Percentiles rank a stretch among this genome's conserved stretches.
These are phyloP conservation scores for Cololabis saira DNA, from an alignment of 2,113 vertebrate genomes.

Conservation along the genomic window DNA sequence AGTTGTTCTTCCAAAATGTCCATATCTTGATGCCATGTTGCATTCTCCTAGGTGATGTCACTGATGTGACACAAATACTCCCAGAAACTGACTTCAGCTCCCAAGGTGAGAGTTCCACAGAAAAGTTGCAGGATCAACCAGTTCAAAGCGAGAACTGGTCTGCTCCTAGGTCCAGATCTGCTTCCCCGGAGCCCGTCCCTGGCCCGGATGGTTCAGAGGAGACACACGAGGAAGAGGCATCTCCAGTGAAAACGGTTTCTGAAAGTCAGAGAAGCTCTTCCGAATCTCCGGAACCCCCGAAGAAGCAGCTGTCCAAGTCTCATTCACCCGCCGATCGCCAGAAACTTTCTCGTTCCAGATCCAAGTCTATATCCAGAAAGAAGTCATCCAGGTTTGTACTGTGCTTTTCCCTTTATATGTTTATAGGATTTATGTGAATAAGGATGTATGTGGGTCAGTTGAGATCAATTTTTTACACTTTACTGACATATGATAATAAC, in stretches of 20 bases:
- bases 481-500: too few relatives aligned
- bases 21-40: constrained; percentile 3
- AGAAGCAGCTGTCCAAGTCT: constrained; percentile 66
- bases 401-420: background rate
- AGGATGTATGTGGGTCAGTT: too few relatives aligned
- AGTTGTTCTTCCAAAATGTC: background rate
- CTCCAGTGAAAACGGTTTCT: constrained; percentile 47
- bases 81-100: constrained; percentile 29
- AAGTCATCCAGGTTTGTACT: constrained; percentile 70
- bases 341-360: constrained; percentile 74
- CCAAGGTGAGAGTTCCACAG: constrained; percentile 22
- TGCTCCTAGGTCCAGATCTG: constrained; percentile 64
- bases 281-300: constrained; percentile 50
- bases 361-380: constrained; percentile 67
- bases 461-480: too few relatives aligned
- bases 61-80: constrained; percentile 66
- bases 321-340: constrained; percentile 57
- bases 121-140: constrained; percentile 38
- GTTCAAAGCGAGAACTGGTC: constrained; percentile 1
- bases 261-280: constrained; percentile 58
- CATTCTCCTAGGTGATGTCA: constrained; percentile 57
- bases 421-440: background rate
- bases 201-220: constrained; percentile 43
- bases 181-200: constrained; percentile 53
- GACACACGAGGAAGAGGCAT: constrained; percentile 55